Evolutionary conservation across 2,888 invertebrate species (phyloP), one percentile per base, ranked within the genome.

Genomic region (Agrochola macilenta): DNA sequence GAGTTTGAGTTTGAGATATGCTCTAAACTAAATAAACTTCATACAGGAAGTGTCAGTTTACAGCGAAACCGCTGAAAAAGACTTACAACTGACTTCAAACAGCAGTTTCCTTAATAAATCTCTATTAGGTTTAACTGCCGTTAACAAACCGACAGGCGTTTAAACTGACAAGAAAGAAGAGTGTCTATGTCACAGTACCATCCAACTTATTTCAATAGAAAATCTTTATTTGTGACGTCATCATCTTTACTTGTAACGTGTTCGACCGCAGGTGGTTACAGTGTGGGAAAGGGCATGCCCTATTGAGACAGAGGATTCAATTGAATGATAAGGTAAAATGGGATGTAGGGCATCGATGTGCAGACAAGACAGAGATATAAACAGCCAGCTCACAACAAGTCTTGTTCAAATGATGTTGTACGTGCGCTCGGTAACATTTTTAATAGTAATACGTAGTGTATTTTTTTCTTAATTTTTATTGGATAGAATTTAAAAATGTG

Each of bases 121-220:
- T 58, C 9, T 43, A 52, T 12, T 49, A 23, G 26, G 72, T 17
- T 14, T 26, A 46, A 30, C 11, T 64, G 83, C 57, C 17, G 58
- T 35, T 49, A 81, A 71, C 23, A 12, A 78, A 69, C 46, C 12
- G 17, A 3, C 63, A 78, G 79, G 68, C 66, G 80, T 35, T 58
- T 57, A 61, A 66, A 17, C 14, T 46, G 64, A 39, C 79, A 71
- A n/a, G 26, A 17, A 70, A 26, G 35, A 63, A 58, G 52, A 9
- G 70, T 63, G 20, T 68, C 20, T 54, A 54, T 64, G 39, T 54
- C 57, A 52, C 1, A 39, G 35, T 12, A 17, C 30, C 49, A 69
- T 79, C n/a, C 39, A 69, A 60, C 39, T 54, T 60, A 43, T 49
- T 72, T 81, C 63, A 68, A 68, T 83, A n/a, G 26, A 58, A 60